phyloP scores from a whole-genome alignment of 1,140 invertebrate genomes.

The Drosophila pachea region DNA sequence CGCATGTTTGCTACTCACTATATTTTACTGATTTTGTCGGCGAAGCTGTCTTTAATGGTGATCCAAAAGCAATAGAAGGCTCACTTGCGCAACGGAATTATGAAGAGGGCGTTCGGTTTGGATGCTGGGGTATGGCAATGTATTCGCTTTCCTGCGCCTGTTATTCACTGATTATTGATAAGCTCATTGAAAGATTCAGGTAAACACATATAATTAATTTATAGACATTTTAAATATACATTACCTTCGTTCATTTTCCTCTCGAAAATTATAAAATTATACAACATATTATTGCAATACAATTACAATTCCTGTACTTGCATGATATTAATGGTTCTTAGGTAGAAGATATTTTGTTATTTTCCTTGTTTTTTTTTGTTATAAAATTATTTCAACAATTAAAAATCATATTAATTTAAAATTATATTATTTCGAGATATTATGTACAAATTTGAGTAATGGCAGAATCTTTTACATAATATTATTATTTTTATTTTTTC shows the following conservation, averaged over 20 bases:
- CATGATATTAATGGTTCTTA: no score
- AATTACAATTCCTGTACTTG: no score
- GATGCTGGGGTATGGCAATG: slow-evolving; percentile 97
- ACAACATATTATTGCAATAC: no score
- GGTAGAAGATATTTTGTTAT: no score
- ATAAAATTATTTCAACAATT: no score
- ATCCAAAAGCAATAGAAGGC: slow-evolving; percentile 89
- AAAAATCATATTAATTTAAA: no score
- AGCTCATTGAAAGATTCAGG: slow-evolving; percentile 90
- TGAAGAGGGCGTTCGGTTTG: slow-evolving; percentile 94
- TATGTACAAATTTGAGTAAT: no score
- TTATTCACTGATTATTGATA: slow-evolving; percentile 94
- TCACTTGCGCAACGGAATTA: slow-evolving; percentile 84
- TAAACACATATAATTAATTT: slow-evolving; percentile 67
- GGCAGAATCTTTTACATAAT: neutral
- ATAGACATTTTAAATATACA: no score
- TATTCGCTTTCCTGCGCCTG: slow-evolving; percentile 96
- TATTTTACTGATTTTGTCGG: slow-evolving; percentile 99
- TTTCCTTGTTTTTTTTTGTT: no score
- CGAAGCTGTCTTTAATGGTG: slow-evolving; percentile 94
- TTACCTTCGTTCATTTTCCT: no score
- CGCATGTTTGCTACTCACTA: slow-evolving; percentile 96
- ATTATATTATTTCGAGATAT: no score
- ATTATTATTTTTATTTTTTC: neutral
- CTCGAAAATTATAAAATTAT: no score